These are phyloP conservation scores for Argopecten irradians DNA, from an alignment of 1,140 invertebrate species.

Conservation along the genomic window DNA sequence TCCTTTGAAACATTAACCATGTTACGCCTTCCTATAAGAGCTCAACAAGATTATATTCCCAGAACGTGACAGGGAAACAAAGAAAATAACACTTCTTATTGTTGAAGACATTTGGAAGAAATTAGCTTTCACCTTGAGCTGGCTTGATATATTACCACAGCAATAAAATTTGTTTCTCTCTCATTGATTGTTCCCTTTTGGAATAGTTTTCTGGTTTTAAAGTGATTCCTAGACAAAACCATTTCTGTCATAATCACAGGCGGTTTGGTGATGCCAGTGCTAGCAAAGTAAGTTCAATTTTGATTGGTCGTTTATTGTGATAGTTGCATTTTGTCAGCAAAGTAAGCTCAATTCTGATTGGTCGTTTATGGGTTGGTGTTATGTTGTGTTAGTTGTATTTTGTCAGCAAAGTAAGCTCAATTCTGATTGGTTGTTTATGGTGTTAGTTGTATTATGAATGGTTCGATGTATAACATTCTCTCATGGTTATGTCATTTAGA, in stretches of 20 bases:
- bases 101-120: neutral
- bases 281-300: too few species aligned
- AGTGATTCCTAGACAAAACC: neutral
- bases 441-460: too few species aligned
- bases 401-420: too few species aligned
- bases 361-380: too few species aligned
- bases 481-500: too few species aligned
- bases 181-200: neutral
- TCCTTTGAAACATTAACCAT: neutral
- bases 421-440: too few species aligned
- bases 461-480: too few species aligned
- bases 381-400: too few species aligned
- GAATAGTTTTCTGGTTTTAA: neutral
- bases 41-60: neutral
- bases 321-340: too few species aligned
- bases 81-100: neutral
- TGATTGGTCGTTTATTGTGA: too few species aligned
- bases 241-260: neutral
- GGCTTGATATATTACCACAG: neutral
- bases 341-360: too few species aligned
- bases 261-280: neutral
- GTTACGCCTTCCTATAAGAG: neutral
- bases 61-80: neutral
- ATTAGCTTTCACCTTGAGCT: conserved; percentile 10
- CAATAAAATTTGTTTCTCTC: neutral